Percentiles rank a stretch among this genome's conserved stretches.
phyloP scores from a whole-genome alignment of 2,113 vertebrate species.

The Sinocyclocheilus anshuiensis region DNA sequence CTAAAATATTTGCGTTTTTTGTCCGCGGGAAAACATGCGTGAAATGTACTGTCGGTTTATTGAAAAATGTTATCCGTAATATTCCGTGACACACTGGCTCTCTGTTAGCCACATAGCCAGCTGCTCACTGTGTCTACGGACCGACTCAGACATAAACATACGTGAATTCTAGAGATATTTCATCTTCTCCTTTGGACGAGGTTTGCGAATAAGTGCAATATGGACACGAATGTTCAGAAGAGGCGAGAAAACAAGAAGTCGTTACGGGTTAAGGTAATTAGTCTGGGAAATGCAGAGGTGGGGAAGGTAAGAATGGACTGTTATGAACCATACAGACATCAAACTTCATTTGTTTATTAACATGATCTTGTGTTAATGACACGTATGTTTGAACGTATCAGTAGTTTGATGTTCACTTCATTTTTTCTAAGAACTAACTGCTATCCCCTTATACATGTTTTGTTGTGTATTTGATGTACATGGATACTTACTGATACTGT shows the following conservation, averaged over 20 bases:
- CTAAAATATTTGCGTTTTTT: not conserved
- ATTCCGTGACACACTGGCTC: not conserved
- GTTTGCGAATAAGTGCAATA: slow-evolving; percentile 50
- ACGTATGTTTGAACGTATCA: too few species aligned
- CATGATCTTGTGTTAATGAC: too few species aligned
- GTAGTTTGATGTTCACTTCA: too few species aligned
- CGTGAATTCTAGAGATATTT: not conserved
- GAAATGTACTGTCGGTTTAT: not conserved
- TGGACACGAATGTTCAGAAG: slow-evolving; percentile 84
- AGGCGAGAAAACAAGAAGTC: slow-evolving; percentile 75
- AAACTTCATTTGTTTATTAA: too few species aligned
- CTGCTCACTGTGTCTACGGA: not conserved
- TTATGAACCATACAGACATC: too few species aligned
- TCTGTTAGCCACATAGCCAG: slow-evolving; percentile 7
- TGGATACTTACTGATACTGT: not conserved
- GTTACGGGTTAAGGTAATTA: too few species aligned
- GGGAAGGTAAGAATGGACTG: too few species aligned
- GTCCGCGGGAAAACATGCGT: not conserved
- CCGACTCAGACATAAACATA: not conserved
- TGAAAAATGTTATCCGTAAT: not conserved
- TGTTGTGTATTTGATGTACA: not conserved
- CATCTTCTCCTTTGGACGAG: not conserved
- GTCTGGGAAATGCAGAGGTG: too few species aligned
- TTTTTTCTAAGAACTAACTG: too few species aligned
- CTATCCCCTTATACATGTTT: too few species aligned